Conservation (phyloP, 1,140 invertebrate species). For the Dinothrombium tinctorium region DNA sequence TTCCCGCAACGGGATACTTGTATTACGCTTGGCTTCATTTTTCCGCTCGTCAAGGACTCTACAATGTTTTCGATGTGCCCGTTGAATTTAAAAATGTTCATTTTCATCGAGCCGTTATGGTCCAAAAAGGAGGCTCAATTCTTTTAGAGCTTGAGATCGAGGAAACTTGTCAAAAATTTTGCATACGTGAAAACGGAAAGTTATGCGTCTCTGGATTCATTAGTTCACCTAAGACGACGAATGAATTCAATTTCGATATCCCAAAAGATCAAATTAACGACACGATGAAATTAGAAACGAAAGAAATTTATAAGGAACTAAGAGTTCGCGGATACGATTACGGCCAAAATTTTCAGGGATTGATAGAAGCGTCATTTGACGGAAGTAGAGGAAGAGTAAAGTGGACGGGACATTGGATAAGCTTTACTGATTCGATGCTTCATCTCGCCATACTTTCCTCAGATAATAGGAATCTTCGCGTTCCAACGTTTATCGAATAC, state of each 20-base stretch:
- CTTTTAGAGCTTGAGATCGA: too few species aligned
- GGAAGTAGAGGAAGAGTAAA: constrained; percentile 3
- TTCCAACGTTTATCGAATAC: constrained; percentile 64
- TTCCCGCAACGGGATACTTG: constrained; percentile 75
- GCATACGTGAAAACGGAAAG: too few species aligned
- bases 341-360: constrained; percentile 48
- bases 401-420: constrained; percentile 28
- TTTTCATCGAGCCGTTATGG: constrained; percentile 76
- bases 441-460: constrained; percentile 12
- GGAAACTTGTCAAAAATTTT: too few species aligned
- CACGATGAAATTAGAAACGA: too few species aligned
- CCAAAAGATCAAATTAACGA: too few species aligned
- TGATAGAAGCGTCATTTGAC: constrained; percentile 26
- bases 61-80: too few species aligned
- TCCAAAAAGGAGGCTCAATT: too few species aligned
- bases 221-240: too few species aligned
- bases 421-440: constrained; percentile 29
- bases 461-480: constrained; percentile 43
- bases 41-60: too few species aligned
- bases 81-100: constrained; percentile 63
- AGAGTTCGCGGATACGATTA: constrained; percentile 29
- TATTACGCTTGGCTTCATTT: constrained; percentile 26
- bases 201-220: too few species aligned
- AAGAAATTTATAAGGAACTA: constrained; percentile 29
- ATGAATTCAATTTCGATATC: too few species aligned